Conservation (phyloP, 2,113 vertebrate species). For the Oncorhynchus mykiss region DNA sequence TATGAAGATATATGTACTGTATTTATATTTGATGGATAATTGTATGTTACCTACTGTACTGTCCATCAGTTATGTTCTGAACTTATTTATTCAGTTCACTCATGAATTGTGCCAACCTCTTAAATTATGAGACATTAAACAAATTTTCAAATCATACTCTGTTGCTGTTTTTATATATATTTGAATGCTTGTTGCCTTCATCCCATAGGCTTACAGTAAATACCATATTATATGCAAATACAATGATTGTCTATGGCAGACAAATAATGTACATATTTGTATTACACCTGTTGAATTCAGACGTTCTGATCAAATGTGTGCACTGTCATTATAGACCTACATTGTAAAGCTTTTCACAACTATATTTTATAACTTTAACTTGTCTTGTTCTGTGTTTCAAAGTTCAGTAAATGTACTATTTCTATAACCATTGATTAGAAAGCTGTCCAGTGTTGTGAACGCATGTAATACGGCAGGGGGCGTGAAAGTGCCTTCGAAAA, state of each 20-base stretch:
- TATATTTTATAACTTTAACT: too few relatives aligned
- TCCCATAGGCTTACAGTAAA: too few relatives aligned
- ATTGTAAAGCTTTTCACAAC: too few relatives aligned
- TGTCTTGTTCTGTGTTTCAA: too few relatives aligned
- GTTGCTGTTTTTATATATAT: not conserved
- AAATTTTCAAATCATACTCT: slow-evolving; percentile 39
- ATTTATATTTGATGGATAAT: slow-evolving; percentile 66
- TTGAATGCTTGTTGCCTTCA: not conserved
- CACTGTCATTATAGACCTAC: not conserved
- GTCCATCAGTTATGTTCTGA: slow-evolving; percentile 36
- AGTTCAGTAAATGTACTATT: not conserved
- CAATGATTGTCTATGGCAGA: too few relatives aligned
- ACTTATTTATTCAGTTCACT: slow-evolving; percentile 68
- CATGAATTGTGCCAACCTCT: slow-evolving; percentile 49
- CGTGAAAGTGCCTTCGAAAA: not conserved
- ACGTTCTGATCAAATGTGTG: not conserved
- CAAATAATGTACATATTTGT: too few relatives aligned
- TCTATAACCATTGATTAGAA: not conserved
- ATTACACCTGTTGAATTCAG: too few relatives aligned
- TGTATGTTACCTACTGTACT: slow-evolving; percentile 53
- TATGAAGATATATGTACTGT: slow-evolving; percentile 57
- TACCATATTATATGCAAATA: too few relatives aligned
- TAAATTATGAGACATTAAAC: slow-evolving; percentile 67
- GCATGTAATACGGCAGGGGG: slow-evolving; percentile 38
- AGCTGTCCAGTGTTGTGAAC: not conserved